Conservation (phyloP, 2,797 vertebrate genomes). For the Antennarius maculatus region DNA sequence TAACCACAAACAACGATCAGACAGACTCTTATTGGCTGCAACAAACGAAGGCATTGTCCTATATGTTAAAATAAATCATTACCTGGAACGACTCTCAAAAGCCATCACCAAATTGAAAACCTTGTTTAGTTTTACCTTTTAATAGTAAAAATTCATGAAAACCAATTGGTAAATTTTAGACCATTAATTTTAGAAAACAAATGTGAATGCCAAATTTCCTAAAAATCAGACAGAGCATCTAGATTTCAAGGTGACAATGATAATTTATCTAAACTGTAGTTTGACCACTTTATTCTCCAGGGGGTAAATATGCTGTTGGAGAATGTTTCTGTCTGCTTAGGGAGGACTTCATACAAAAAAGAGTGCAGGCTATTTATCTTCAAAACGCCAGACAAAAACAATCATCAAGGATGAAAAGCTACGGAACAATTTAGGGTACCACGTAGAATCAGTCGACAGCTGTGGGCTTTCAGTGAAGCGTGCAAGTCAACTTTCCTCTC, state of each 20-base stretch:
- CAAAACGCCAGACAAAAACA: constrained; percentile 65
- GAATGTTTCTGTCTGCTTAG: constrained; percentile 60
- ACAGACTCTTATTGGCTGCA: constrained; percentile 35
- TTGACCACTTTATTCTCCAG: constrained; percentile 45
- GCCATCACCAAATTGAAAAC: constrained; percentile 21
- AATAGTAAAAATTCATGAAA: not conserved
- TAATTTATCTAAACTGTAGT: constrained; percentile 38
- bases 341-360: constrained; percentile 54
- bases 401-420: constrained; percentile 59
- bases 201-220: not conserved
- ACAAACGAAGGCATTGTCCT: constrained; percentile 15
- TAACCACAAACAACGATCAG: constrained; percentile 59
- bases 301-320: constrained; percentile 66
- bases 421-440: constrained; percentile 61
- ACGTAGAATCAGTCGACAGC: constrained; percentile 51
- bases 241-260: constrained; percentile 33
- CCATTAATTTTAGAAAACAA: not conserved
- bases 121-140: not conserved
- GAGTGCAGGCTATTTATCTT: constrained; percentile 50
- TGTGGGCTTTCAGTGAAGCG: constrained; percentile 59
- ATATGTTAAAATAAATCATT: constrained; percentile 26
- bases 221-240: not conserved
- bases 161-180: not conserved
- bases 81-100: constrained; percentile 28
- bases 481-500: constrained; percentile 62